Evolutionary conservation across 2,113 vertebrate genomes (phyloP).

Genomic region (Capreolus pygargus): DNA sequence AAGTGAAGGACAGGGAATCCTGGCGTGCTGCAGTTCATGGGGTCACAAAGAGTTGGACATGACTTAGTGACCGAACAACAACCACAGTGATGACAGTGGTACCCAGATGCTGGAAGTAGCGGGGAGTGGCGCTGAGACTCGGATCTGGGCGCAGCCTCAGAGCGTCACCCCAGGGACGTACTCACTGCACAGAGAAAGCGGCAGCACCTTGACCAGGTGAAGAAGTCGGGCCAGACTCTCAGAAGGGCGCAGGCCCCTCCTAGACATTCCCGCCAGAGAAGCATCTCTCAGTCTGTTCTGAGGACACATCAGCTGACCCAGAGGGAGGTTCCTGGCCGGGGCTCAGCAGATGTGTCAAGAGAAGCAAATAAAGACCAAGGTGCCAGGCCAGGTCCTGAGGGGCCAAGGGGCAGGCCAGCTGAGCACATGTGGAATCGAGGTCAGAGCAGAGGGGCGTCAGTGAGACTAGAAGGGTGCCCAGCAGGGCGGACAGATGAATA

Average conservation of each 20-base stretch:
- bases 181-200: rapidly evolving
- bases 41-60: neutral
- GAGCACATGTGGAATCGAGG: rapidly evolving
- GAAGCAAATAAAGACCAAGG: neutral
- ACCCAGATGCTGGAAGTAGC: rapidly evolving
- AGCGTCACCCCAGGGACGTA: rapidly evolving
- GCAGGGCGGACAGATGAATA: rapidly evolving
- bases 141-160: rapidly evolving
- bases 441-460: too few species aligned
- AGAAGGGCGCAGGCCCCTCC: rapidly evolving
- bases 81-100: neutral
- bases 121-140: rapidly evolving
- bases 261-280: rapidly evolving
- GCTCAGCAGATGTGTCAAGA: neutral
- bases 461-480: rapidly evolving
- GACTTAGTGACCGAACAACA: neutral
- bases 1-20: neutral
- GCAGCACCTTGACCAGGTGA: neutral
- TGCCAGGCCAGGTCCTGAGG: neutral
- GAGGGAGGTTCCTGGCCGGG: neutral
- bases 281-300: rapidly evolving
- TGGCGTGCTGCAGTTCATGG: neutral
- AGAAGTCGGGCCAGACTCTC: neutral
- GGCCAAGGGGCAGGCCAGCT: rapidly evolving
- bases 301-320: neutral